phyloP scores from a whole-genome alignment of 2,888 invertebrate genomes.

The Omphaloscelis lunosa region DNA sequence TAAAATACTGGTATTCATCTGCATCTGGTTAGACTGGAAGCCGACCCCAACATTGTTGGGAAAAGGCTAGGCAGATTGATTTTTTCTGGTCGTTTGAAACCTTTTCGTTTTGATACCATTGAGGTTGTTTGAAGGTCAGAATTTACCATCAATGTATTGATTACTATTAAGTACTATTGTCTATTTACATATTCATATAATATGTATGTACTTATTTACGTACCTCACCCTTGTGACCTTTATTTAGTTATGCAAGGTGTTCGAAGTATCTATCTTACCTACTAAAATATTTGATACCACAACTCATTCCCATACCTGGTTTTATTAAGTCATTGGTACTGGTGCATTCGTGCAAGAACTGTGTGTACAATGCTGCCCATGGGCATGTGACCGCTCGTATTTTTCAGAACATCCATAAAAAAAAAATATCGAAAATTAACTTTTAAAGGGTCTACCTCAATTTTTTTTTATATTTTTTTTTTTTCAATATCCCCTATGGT shows the following conservation, averaged over 20 bases:
- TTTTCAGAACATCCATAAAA: too few species aligned
- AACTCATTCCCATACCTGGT: not conserved
- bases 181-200: slow-evolving; percentile 31
- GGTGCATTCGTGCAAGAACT: too few species aligned
- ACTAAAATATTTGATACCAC: not conserved
- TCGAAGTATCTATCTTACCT: not conserved
- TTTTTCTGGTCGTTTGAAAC: too few species aligned
- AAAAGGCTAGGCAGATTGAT: not conserved
- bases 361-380: too few species aligned
- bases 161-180: not conserved
- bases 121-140: not conserved
- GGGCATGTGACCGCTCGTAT: too few species aligned
- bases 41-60: not conserved
- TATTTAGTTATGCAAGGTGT: slow-evolving; percentile 28
- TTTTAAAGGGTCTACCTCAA: too few species aligned
- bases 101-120: not conserved
- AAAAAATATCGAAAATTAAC: too few species aligned
- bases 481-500: too few species aligned
- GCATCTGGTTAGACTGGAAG: not conserved
- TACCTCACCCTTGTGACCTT: slow-evolving; percentile 29
- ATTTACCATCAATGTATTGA: slow-evolving; percentile 4
- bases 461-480: too few species aligned
- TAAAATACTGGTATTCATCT: not conserved
- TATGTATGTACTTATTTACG: slow-evolving; percentile 4
- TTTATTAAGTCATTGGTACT: too few species aligned